phyloP scores from a whole-genome alignment of 2,888 invertebrate species.

The Perizoma affinitatum region DNA sequence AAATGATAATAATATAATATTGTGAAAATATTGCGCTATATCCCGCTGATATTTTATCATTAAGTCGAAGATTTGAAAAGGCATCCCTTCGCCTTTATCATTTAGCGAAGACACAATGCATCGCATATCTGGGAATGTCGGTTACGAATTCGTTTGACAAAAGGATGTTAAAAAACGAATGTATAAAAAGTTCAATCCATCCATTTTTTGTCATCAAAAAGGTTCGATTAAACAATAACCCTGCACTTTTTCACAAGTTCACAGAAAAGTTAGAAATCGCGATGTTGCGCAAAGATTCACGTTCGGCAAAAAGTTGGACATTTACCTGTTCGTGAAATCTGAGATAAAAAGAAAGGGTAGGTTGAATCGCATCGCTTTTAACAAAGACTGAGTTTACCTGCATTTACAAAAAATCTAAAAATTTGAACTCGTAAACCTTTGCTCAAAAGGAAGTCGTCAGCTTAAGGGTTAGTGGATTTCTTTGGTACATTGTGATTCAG shows the following conservation, averaged over 20 bases:
- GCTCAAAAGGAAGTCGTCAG: slow-evolving; percentile 73
- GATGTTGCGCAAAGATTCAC: slow-evolving; percentile 73
- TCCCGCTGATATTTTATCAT: slow-evolving; percentile 81
- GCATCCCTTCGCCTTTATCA: slow-evolving; percentile 66
- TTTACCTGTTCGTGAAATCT: slow-evolving; percentile 82
- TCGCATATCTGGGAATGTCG: slow-evolving; percentile 80
- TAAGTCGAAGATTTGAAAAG: slow-evolving; percentile 68
- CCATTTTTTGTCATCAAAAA: slow-evolving; percentile 70
- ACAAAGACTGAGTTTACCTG: slow-evolving; percentile 63
- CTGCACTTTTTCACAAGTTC: slow-evolving; percentile 60
- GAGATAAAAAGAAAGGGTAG: slow-evolving; percentile 81
- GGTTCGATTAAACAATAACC: slow-evolving; percentile 76
- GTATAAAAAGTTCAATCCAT: slow-evolving; percentile 66
- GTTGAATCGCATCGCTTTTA: slow-evolving; percentile 67
- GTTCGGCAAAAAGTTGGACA: slow-evolving; percentile 71
- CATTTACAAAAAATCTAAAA: slow-evolving; percentile 59
- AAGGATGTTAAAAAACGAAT: slow-evolving; percentile 75
- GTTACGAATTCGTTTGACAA: slow-evolving; percentile 74
- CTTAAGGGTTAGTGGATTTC: slow-evolving; percentile 74
- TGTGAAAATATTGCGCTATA: slow-evolving; percentile 71
- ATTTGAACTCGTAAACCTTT: slow-evolving; percentile 65
- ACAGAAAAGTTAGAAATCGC: slow-evolving; percentile 78
- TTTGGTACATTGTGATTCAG: slow-evolving; percentile 44
- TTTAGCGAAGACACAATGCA: slow-evolving; percentile 73
- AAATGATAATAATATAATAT: slow-evolving; percentile 69